These are phyloP conservation scores for Acipenser transmontanus DNA, from an alignment of 2,797 vertebrate genomes.

Conservation along the genomic window DNA sequence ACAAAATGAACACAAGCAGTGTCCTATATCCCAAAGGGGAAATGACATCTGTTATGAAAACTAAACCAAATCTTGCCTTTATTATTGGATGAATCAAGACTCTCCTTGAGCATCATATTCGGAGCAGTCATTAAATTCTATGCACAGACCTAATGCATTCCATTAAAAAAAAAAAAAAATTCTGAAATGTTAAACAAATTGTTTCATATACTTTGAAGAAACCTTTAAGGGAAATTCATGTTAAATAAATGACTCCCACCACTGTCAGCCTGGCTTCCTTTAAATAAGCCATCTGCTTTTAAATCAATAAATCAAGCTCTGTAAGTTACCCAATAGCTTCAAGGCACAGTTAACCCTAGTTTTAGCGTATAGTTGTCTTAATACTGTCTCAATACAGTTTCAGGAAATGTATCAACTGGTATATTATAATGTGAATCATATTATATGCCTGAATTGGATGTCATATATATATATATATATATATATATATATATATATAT, in stretches of 20 bases:
- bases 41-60: conserved; percentile 45
- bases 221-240: conserved; percentile 39
- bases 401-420: not conserved
- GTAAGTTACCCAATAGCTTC: conserved; percentile 6
- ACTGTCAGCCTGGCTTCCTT: conserved; percentile 14
- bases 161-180: conserved; percentile 24
- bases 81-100: conserved; percentile 36
- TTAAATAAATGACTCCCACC: conserved; percentile 34
- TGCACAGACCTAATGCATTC: conserved; percentile 16
- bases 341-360: conserved; percentile 2
- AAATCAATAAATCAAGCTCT: not conserved
- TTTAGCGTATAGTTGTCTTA: not conserved
- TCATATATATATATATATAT: too few species aligned
- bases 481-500: too few species aligned
- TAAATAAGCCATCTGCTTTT: conserved; percentile 18
- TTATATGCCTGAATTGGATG: too few species aligned
- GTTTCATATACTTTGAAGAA: conserved; percentile 45
- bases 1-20: conserved; percentile 36
- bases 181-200: conserved; percentile 48
- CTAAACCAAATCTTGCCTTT: conserved; percentile 43
- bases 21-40: conserved; percentile 34
- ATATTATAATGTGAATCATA: not conserved
- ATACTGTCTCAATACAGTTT: not conserved
- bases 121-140: too few species aligned
- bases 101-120: conserved; percentile 31